Evolutionary conservation across 2,888 invertebrate genomes (phyloP), one percentile per base, ranked within the genome.

Genomic region (Amiota communis): DNA sequence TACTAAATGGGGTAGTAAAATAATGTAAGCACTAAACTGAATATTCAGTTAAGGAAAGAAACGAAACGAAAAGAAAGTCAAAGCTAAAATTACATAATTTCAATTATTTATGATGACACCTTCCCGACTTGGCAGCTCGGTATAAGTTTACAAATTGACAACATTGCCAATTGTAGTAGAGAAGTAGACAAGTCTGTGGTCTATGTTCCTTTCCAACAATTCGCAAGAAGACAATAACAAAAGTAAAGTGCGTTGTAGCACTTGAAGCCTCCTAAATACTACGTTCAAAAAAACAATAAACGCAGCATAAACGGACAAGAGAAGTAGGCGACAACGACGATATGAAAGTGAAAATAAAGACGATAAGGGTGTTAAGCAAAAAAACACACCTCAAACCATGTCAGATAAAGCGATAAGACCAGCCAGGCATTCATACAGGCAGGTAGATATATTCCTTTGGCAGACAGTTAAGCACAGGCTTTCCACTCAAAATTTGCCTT

Each of bases 61-160:
- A 57, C 1, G 23, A 23, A 23, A 57, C 17, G 59, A 2, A 59
- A 51, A 51, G 20, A 11, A 20, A 59, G 20, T 10, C 36, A 67
- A 17, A 46, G 8, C 8, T 17, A 49, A 67, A 67, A 67, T 49
- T 67, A 67, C 64, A 64, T 59, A 59, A 59, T 59, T 20, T 20
- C 46, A 47, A 46, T 46, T 64, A 47, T 47, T 47, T 64, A 64
- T n/a, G 46, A 13, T 9, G n/a, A 64, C 20, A 48, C 49, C 65
- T 15, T 23, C 23, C 1, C 49, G 65, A 59, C 20, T 15, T 59
- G 11, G 17, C 59, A 59, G 17, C 53, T 53, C 15, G n/a, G 53
- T 15, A n/a, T 12, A 63, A 36, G 46, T 46, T 63, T 12, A 36
- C 63, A 63, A 63, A 63, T 63, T 63, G 63, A 63, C 36, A 36